Evolutionary conservation across 2,888 invertebrate genomes (phyloP).

Genomic region (Camponotus fellah): DNA sequence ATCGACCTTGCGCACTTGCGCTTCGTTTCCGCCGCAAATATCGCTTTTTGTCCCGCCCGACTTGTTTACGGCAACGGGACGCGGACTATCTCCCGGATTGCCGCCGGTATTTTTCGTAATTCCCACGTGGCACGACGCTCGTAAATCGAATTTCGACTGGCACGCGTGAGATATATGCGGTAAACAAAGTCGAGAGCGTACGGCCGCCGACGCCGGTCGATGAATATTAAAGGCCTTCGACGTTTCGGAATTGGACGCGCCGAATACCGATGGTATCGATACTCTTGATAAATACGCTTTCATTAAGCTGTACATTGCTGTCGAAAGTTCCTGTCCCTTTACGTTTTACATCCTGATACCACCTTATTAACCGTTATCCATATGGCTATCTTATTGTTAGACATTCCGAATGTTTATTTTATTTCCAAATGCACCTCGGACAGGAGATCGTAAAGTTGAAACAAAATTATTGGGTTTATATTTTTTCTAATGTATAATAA

Average conservation of each 20-base stretch:
- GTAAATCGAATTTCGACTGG: slow-evolving; percentile 55
- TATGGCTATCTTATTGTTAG: not conserved
- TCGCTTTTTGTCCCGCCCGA: slow-evolving; percentile 43
- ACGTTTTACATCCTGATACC: not conserved
- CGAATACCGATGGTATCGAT: slow-evolving; percentile 46
- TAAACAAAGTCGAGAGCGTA: slow-evolving; percentile 51
- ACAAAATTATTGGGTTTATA: not conserved
- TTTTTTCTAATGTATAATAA: not conserved
- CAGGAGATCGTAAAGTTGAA: not conserved
- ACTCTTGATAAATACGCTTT: slow-evolving; percentile 44
- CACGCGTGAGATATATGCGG: slow-evolving; percentile 53
- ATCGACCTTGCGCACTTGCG: slow-evolving; percentile 22
- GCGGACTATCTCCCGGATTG: slow-evolving; percentile 49
- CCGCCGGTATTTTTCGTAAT: slow-evolving; percentile 55
- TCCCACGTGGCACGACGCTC: slow-evolving; percentile 43
- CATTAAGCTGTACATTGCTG: slow-evolving; percentile 23
- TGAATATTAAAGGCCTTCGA: slow-evolving; percentile 47
- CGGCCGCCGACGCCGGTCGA: slow-evolving; percentile 15
- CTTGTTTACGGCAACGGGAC: slow-evolving; percentile 47
- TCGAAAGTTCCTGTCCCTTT: slow-evolving; percentile 28
- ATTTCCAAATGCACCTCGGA: not conserved
- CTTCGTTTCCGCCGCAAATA: slow-evolving; percentile 39
- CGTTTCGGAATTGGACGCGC: slow-evolving; percentile 41
- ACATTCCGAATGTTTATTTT: not conserved
- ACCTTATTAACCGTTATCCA: not conserved